Evolutionary conservation across 2,797 vertebrate species (phyloP).

Genomic region (Anguilla anguilla): DNA sequence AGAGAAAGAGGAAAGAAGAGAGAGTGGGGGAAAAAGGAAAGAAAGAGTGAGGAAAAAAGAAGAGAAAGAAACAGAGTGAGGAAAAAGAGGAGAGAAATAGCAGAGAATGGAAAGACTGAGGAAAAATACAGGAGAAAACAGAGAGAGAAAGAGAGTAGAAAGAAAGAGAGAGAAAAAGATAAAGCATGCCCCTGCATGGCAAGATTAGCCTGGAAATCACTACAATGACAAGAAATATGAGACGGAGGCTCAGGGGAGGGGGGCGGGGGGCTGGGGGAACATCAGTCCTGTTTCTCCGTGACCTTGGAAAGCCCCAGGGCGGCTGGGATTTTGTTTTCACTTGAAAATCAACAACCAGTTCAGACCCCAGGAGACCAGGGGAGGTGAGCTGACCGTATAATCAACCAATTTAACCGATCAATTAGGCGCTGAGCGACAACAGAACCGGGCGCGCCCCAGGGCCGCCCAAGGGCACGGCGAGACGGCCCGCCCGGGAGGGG

Average conservation of each 20-base stretch:
- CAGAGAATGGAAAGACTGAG: background rate
- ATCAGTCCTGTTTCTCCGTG: background rate
- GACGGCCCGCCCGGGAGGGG: no score
- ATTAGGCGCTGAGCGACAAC: background rate
- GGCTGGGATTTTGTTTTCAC: background rate
- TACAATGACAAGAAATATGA: background rate
- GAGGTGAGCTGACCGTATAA: background rate
- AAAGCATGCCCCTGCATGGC: background rate
- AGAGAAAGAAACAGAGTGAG: no score
- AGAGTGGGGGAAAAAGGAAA: background rate
- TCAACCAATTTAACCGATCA: background rate
- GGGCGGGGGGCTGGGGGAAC: no score
- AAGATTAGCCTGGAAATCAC: background rate
- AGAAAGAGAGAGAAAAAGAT: background rate
- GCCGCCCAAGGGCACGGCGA: background rate
- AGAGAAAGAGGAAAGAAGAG: background rate
- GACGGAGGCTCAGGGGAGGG: no score
- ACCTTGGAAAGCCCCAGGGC: background rate
- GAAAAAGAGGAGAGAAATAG: background rate
- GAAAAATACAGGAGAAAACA: background rate
- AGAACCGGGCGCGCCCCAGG: background rate
- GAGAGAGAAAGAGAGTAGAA: background rate
- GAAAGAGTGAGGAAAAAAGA: no score
- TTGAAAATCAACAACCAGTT: background rate
- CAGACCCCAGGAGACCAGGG: background rate